Base-by-base conservation (phyloP, 2,113 vertebrate species). In the Sterrhoptilus dennistouni region DNA sequence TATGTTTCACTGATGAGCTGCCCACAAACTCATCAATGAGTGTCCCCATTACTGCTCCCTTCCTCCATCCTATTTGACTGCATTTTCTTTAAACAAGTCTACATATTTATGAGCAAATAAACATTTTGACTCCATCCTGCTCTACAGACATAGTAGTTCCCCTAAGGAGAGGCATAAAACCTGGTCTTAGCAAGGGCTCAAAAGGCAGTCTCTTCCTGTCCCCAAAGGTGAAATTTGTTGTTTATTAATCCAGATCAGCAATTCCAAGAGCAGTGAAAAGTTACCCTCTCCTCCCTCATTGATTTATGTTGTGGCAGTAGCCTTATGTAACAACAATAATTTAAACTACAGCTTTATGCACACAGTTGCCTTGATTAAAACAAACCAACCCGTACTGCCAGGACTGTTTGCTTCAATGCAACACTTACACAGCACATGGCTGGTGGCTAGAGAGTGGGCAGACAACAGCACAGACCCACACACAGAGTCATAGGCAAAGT, bases 361-460 rank as follows among this genome's bases (percentile, higher is more conserved):
- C n/a, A 36, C 9, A 47, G 56, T 8, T 63, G 50, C 45, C 33
- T 82, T 21, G 45, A 68, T 23, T 57, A 65, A 76, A 85, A 36
- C 22, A 52, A 75, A 31, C 16, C 47, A 33, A 27, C 6, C 6
- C 2, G 0, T 2, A 6, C 40, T 81, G n/a, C 60, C 72, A 70
- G n/a, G 33, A 25, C 24, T 11, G 6, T 42, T 60, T n/a, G 27
- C 17, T 53, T 31, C 1, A 1, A 42, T 5, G 6, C 3, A 29
- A 35, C 2, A 2, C 35, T 50, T 6, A 20, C n/a, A 19, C 13
- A 3, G 2, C 0, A 0, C 23, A 8, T 0, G 1, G 33, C 38
- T 27, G 3, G 31, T 2, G 36, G 44, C 66, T 50, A 23, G 59
- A 4, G 36, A 65, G 50, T 11, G 29, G 24, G 21, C 25, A 60